Evolutionary conservation across 2,113 vertebrate genomes (phyloP).

Genomic region (Syngnathus scovelli): DNA sequence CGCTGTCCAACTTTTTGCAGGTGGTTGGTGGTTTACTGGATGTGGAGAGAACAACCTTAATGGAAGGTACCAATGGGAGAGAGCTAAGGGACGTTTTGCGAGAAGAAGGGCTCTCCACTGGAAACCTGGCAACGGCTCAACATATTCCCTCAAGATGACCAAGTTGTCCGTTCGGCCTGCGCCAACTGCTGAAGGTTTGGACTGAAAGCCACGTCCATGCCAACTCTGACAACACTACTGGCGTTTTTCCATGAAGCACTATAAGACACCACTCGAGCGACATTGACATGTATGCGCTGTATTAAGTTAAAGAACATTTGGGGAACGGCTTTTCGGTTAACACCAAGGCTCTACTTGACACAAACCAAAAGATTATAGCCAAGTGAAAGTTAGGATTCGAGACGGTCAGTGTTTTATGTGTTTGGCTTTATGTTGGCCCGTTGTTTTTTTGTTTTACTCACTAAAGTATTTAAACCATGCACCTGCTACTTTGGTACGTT

Average conservation of each 20-base stretch:
- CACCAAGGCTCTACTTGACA: constrained; percentile 5
- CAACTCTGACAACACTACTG: constrained; percentile 1
- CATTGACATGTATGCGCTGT: constrained; percentile 1
- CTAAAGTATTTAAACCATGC: constrained; percentile 66
- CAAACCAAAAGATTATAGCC: constrained; percentile 4
- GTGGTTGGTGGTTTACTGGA: constrained; percentile 86
- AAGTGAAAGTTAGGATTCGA: background rate
- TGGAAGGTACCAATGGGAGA: constrained; percentile 75
- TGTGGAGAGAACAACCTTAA: constrained; percentile 87
- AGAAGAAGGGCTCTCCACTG: constrained; percentile 81
- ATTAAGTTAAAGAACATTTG: constrained; percentile 1
- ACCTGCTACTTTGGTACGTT: constrained; percentile 26
- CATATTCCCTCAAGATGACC: constrained; percentile 80
- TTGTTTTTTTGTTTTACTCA: constrained; percentile 54
- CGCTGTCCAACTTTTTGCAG: constrained; percentile 54
- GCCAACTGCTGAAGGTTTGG: constrained; percentile 8
- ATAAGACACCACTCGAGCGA: constrained; percentile 1
- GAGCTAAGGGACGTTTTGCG: constrained; percentile 69
- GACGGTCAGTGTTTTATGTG: background rate
- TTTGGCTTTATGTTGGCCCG: constrained; percentile 9
- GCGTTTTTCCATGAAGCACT: constrained; percentile 6
- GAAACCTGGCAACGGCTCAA: constrained; percentile 77
- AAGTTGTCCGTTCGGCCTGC: constrained; percentile 68
- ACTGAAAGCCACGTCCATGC: constrained; percentile 30
- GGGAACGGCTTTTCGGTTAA: constrained; percentile 1